These are phyloP conservation scores for Euplexia lucipara DNA, from an alignment of 2,888 invertebrate species.

Conservation along the genomic window DNA sequence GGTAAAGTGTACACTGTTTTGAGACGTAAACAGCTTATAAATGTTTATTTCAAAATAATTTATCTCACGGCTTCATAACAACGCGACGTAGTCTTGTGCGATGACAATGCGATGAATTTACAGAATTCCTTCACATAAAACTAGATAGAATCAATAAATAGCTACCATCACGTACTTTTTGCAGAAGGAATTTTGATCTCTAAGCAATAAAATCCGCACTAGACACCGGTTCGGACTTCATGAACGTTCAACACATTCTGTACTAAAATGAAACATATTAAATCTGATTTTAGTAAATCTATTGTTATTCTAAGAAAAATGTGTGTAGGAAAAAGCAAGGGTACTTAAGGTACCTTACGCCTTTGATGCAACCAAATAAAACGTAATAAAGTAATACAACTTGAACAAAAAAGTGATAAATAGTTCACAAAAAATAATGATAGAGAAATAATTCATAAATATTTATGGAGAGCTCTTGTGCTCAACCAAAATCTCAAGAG, in stretches of 20 bases:
- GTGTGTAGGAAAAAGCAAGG: background rate
- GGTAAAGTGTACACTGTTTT: too few species aligned
- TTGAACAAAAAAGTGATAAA: constrained; percentile 29
- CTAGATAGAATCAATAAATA: constrained; percentile 45
- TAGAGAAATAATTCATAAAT: constrained; percentile 34
- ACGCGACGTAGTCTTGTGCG: constrained; percentile 10
- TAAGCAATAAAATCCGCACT: constrained; percentile 51
- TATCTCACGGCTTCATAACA: constrained; percentile 5
- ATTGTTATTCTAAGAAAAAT: too few species aligned
- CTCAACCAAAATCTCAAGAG: constrained; percentile 11
- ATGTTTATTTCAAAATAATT: constrained; percentile 1
- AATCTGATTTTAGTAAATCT: constrained; percentile 35
- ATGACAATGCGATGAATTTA: constrained; percentile 50
- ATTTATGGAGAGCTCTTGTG: constrained; percentile 18
- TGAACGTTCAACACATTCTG: constrained; percentile 33
- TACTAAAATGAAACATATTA: background rate
- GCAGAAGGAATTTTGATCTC: constrained; percentile 52
- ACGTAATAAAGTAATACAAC: constrained; percentile 11
- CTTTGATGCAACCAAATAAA: constrained; percentile 22
- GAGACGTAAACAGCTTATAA: background rate
- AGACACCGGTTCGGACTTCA: constrained; percentile 51
- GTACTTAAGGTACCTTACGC: constrained; percentile 11
- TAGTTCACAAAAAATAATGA: too few species aligned
- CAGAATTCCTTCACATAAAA: constrained; percentile 46
- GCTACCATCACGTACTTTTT: constrained; percentile 43